Evolutionary conservation across 2,888 invertebrate genomes (phyloP).

Genomic region (Cactoblastis cactorum): DNA sequence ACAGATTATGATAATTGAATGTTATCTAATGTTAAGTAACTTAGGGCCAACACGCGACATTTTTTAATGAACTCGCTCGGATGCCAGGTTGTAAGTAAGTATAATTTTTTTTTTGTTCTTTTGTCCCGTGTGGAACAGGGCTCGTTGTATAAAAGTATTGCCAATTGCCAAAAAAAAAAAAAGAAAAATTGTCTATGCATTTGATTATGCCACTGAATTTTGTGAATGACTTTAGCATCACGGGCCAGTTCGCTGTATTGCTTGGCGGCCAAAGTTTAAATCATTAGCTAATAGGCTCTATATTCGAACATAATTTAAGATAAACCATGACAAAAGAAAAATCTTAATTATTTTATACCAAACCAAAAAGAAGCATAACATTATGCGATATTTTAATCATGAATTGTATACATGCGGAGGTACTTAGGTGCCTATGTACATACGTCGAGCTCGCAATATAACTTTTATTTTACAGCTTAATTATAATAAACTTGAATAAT

Average conservation of each 20-base stretch:
- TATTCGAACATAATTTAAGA: not conserved
- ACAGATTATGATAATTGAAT: constrained; percentile 1
- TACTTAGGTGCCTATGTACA: not conserved
- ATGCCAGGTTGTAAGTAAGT: not conserved
- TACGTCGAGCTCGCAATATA: not conserved
- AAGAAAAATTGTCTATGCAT: too few species aligned
- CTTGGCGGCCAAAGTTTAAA: constrained; percentile 4
- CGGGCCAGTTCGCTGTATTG: constrained; percentile 3
- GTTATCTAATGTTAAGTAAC: not conserved
- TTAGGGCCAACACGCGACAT: constrained; percentile 8
- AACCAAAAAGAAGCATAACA: not conserved
- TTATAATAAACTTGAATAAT: not conserved
- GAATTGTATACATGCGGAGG: too few species aligned
- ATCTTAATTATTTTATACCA: constrained; percentile 3
- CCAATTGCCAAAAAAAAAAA: not conserved
- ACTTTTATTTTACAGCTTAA: too few species aligned
- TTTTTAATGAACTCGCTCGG: constrained; percentile 2
- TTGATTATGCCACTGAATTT: too few species aligned
- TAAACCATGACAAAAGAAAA: constrained; percentile 11
- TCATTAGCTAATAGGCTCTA: not conserved
- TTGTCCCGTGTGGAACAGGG: too few species aligned
- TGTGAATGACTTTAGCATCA: too few species aligned
- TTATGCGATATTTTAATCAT: not conserved
- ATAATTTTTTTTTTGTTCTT: too few species aligned
- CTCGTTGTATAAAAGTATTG: too few species aligned